Conservation (phyloP, 2,113 vertebrate genomes). For the Macroglossus sobrinus region DNA sequence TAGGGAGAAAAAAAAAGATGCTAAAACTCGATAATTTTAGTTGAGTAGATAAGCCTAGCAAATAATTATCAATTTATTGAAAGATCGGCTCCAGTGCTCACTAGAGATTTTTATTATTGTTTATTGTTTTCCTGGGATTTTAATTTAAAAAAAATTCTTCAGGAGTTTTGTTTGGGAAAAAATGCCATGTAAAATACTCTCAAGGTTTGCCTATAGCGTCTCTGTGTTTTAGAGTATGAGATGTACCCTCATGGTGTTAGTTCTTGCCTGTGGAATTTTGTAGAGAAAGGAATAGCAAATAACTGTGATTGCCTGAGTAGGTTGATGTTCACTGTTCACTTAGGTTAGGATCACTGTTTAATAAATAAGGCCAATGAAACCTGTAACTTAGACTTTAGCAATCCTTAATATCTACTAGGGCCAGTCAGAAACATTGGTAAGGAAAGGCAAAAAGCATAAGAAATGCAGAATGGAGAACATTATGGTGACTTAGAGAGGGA, state of each 20-base stretch:
- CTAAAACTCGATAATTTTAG: conserved; percentile 76
- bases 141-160: conserved; percentile 65
- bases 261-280: conserved; percentile 50
- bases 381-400: not conserved
- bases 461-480: not conserved
- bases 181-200: conserved; percentile 73
- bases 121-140: conserved; percentile 19
- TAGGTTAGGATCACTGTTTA: not conserved
- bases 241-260: conserved; percentile 48
- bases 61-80: conserved; percentile 76
- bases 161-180: conserved; percentile 75
- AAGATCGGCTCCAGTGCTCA: conserved; percentile 62
- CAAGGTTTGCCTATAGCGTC: conserved; percentile 25
- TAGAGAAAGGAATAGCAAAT: not conserved
- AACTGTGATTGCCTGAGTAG: not conserved
- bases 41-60: conserved; percentile 66
- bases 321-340: not conserved
- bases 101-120: conserved; percentile 63
- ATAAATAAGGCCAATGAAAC: not conserved
- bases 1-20: not conserved
- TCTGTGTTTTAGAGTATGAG: conserved; percentile 42
- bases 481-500: no score
- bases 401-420: not conserved
- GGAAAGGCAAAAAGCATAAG: no score
- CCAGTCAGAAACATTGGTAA: not conserved